These are phyloP conservation scores for Morpho helenor DNA, from an alignment of 2,888 invertebrate genomes.

Conservation along the genomic window DNA sequence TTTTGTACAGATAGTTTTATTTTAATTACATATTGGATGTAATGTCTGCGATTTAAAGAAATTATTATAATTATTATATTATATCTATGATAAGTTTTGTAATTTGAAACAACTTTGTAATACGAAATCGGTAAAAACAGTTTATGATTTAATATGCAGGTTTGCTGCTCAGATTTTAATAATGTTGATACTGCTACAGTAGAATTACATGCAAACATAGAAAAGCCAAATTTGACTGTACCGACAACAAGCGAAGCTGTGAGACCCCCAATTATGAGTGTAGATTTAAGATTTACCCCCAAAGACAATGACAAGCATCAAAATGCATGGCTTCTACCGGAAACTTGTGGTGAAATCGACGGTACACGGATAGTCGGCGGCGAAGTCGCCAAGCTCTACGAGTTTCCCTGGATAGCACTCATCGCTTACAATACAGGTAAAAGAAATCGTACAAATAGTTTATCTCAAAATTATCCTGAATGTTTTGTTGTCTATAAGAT, in stretches of 20 bases:
- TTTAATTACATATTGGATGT: too few relatives aligned
- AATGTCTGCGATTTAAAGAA: too few relatives aligned
- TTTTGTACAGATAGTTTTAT: too few relatives aligned
- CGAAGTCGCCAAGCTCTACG: not conserved
- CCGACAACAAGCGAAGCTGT: not conserved
- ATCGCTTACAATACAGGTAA: constrained; percentile 1
- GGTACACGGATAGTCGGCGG: not conserved
- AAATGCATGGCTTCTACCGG: not conserved
- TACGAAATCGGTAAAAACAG: not conserved
- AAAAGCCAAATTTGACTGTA: not conserved
- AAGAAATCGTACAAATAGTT: not conserved
- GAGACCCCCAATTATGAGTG: too few relatives aligned
- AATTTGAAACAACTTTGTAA: too few relatives aligned
- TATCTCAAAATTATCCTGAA: not conserved
- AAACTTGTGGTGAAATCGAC: not conserved
- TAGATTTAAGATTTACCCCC: not conserved
- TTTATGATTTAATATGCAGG: not conserved
- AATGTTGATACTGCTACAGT: not conserved
- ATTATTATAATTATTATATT: too few relatives aligned
- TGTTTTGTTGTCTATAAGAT: not conserved
- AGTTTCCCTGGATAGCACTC: constrained; percentile 8
- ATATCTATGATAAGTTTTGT: too few relatives aligned
- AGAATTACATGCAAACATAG: not conserved
- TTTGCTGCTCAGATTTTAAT: not conserved
- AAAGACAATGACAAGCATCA: not conserved